Evolutionary conservation across 1,140 invertebrate species (phyloP).

Genomic region (Bradynema listronoti): DNA sequence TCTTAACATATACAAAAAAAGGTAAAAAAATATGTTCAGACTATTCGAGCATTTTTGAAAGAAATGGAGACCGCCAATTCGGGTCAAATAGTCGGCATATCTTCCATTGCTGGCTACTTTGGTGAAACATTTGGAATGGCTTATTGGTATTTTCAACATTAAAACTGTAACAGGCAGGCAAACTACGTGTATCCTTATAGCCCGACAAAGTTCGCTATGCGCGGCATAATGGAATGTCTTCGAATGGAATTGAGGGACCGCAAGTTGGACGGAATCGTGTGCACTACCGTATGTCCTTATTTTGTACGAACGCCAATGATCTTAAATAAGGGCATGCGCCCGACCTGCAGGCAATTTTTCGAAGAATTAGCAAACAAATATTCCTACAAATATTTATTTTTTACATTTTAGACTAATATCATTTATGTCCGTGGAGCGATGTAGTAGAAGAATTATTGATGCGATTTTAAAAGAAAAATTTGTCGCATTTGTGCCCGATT

Average conservation of each 20-base stretch:
- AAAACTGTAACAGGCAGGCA: neutral
- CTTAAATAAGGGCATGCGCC: constrained; percentile 48
- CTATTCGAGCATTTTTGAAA: constrained; percentile 51
- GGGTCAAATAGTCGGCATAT: constrained; percentile 55
- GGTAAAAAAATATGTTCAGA: constrained; percentile 31
- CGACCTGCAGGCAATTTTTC: constrained; percentile 43
- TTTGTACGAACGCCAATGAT: constrained; percentile 56
- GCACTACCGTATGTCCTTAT: constrained; percentile 54
- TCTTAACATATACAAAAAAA: too few relatives aligned
- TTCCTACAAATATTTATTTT: neutral
- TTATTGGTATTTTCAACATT: constrained; percentile 33
- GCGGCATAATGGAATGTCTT: constrained; percentile 56
- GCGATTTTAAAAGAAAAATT: constrained; percentile 56
- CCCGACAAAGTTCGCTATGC: constrained; percentile 56
- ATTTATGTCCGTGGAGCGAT: constrained; percentile 54
- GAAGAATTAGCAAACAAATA: neutral
- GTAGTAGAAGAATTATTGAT: constrained; percentile 44
- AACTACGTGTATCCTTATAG: constrained; percentile 22
- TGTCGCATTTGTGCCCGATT: constrained; percentile 47
- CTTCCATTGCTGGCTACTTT: constrained; percentile 52
- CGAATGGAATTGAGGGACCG: constrained; percentile 54
- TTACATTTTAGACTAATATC: constrained; percentile 45
- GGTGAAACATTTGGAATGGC: constrained; percentile 56
- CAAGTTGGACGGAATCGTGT: constrained; percentile 46
- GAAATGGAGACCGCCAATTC: constrained; percentile 44